phyloP scores from a whole-genome alignment of 2,113 vertebrate genomes.

The Cathartes aura region DNA sequence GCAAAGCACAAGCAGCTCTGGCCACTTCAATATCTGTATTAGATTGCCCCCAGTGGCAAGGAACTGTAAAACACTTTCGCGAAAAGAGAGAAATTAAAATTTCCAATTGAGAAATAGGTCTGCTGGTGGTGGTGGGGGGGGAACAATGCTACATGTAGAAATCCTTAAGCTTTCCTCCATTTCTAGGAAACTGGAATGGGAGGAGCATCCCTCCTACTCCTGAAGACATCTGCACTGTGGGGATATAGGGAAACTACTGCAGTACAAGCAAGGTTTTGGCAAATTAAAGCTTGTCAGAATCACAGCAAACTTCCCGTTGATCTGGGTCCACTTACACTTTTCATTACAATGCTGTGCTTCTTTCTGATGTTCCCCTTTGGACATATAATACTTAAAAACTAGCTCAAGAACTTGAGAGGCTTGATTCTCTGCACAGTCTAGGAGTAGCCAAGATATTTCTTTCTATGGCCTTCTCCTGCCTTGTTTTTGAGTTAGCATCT shows the following conservation, averaged over 20 bases:
- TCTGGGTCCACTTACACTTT: neutral
- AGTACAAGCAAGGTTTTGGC: neutral
- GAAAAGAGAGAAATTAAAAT: neutral
- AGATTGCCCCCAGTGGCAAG: slow-evolving; percentile 56
- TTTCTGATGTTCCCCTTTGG: neutral
- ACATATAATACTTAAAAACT: neutral
- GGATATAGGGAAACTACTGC: neutral
- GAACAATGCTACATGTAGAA: neutral
- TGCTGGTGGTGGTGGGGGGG: neutral
- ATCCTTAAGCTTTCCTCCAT: slow-evolving; percentile 17
- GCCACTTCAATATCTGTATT: neutral
- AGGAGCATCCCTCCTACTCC: slow-evolving; percentile 12
- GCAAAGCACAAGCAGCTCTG: neutral
- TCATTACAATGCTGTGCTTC: neutral
- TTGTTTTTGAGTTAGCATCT: slow-evolving; percentile 26
- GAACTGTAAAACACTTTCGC: neutral
- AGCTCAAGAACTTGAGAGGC: neutral
- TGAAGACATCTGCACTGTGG: neutral
- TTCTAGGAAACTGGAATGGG: slow-evolving; percentile 43
- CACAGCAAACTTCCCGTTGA: neutral
- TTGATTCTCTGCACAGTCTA: neutral
- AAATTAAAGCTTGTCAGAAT: slow-evolving; percentile 29
- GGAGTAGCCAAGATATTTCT: slow-evolving; percentile 5
- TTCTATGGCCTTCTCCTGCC: neutral
- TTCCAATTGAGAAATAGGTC: slow-evolving; percentile 12